Evolutionary conservation across 2,888 invertebrate genomes (phyloP), one percentile per base, ranked within the genome.

Genomic region (Diploptera punctata): DNA sequence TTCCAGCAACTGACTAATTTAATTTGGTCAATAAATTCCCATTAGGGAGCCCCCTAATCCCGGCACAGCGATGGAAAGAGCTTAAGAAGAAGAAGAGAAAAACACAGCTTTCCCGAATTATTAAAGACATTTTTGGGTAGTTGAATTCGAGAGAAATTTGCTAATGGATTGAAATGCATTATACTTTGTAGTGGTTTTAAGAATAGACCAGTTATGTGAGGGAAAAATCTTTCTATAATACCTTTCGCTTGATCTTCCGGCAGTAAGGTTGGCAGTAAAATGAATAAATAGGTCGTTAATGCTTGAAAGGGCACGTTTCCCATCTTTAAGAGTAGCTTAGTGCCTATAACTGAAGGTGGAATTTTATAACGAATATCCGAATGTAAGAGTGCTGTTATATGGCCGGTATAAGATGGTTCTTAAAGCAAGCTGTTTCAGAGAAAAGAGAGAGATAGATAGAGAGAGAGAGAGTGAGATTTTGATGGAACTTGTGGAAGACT

Each of bases 281-380:
- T 57, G 57, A 57, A 29, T 57, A 29, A 57, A 13, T 57, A 19
- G 31, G 57, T 57, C 57, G 29, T 57, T 57, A 57, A 16, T 31
- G 29, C 26, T 57, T 29, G 31, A 57, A 57, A 29, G 29, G 57
- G 57, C 29, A 29, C 57, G 57, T 57, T 57, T 29, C 57, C 57
- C 57, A n/a, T 31, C 65, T 65, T 65, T 65, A 65, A 65, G 44
- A 43, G 44, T 24, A 65, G 44, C 43, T 65, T 65, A 65, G 65
- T 24, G 2, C 26, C 65, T 44, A 65, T 65, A 65, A 44, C 65
- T 24, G 65, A 65, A 65, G 29, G 65, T 44, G 26, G 65, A 24
- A 44, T 65, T 43, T 44, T 65, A 19, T 29, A 57, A 57, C 31
- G 57, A 57, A 57, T 31, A 29, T 29, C 26, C 57, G n/a, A n/a